Percentiles rank a stretch among this genome's conserved stretches.
These are phyloP conservation scores for Tapirus terrestris DNA, from an alignment of 2,113 vertebrate genomes.

Conservation along the genomic window DNA sequence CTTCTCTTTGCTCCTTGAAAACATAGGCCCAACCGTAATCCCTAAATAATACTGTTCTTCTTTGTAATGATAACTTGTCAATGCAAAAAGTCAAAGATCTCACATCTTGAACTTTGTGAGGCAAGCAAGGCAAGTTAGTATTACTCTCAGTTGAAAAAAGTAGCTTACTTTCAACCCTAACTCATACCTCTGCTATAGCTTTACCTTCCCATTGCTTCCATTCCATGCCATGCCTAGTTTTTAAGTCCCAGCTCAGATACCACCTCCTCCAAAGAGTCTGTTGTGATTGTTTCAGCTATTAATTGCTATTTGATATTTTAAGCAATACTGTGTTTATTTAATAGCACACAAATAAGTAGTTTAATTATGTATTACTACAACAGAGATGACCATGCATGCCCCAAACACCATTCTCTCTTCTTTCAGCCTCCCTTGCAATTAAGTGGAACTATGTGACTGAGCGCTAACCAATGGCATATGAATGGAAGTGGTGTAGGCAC, in stretches of 20 bases:
- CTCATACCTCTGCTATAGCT: neutral
- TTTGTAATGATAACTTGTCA: neutral
- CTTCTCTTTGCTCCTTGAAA: neutral
- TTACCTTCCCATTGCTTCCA: neutral
- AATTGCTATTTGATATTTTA: neutral
- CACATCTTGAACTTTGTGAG: neutral
- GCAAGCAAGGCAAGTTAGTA: neutral
- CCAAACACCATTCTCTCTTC: neutral
- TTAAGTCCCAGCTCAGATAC: neutral
- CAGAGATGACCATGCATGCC: neutral
- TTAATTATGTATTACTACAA: neutral
- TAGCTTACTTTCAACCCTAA: neutral
- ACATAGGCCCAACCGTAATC: neutral
- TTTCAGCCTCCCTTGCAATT: neutral
- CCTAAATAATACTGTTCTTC: neutral
- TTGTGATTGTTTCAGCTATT: neutral
- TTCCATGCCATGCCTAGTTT: neutral
- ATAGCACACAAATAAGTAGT: neutral
- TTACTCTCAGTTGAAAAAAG: neutral
- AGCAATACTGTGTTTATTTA: neutral
- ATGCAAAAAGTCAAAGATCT: neutral
- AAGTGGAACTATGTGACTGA: neutral
- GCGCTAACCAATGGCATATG: neutral
- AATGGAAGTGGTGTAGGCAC: no score
- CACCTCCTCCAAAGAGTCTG: neutral